Conservation (phyloP, 2,797 vertebrate species). For the Otus scops region DNA sequence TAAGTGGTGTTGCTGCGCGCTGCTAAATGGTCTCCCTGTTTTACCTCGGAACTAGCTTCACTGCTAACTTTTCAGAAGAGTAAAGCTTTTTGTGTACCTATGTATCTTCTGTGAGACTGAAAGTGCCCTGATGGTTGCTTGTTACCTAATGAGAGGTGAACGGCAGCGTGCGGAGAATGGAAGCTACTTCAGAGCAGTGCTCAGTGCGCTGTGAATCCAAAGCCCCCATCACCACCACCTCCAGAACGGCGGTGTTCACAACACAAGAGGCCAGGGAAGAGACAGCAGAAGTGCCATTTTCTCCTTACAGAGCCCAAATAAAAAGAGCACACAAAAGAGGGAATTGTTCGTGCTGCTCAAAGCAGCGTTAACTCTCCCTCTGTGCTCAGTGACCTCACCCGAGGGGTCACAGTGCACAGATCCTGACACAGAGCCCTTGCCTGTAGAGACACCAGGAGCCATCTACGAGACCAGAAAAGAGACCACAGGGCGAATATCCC, state of each 20-base stretch:
- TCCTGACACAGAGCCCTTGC: not conserved
- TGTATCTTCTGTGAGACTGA: not conserved
- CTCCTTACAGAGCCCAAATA: not conserved
- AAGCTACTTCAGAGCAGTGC: not conserved
- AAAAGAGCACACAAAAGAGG: not conserved
- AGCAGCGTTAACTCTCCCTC: not conserved
- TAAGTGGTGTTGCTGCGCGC: not conserved
- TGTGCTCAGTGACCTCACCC: not conserved
- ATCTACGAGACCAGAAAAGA: not conserved
- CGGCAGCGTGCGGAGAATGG: not conserved
- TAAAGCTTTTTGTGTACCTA: not conserved
- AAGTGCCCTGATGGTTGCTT: not conserved
- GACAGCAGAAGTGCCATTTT: not conserved
- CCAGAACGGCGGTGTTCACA: not conserved
- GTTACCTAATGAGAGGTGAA: not conserved
- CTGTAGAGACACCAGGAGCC: not conserved
- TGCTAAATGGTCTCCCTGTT: not conserved
- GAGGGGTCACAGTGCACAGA: not conserved
- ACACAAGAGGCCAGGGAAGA: not conserved
- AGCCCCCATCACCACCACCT: not conserved
- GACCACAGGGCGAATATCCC: not conserved
- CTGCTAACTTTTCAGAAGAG: rapidly evolving
- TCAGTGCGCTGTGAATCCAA: not conserved
- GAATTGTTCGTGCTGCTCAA: not conserved
- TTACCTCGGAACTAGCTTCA: not conserved